Percentiles rank a stretch among this genome's conserved stretches.
Conservation (phyloP, 2,888 invertebrate species). For the Hofmannophila pseudospretella region DNA sequence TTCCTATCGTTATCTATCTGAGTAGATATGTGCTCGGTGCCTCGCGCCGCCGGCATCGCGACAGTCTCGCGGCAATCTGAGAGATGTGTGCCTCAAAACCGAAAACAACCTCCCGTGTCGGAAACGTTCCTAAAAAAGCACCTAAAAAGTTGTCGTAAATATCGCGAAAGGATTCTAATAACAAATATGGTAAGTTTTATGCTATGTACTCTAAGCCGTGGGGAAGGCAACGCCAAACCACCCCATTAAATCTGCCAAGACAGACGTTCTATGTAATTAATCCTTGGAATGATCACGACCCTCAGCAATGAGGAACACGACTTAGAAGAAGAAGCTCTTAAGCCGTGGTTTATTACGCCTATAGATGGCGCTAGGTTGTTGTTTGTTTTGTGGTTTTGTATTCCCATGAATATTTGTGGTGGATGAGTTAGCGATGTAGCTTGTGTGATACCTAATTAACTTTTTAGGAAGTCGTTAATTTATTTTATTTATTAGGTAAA, state of each 20-base stretch:
- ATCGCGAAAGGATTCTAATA: slow-evolving; percentile 18
- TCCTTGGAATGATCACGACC: no score
- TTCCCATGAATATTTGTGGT: slow-evolving; percentile 9
- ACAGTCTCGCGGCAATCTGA: slow-evolving; percentile 40
- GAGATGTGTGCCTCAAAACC: slow-evolving; percentile 34
- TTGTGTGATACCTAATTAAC: no score
- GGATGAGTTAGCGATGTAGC: no score
- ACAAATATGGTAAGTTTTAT: slow-evolving; percentile 44
- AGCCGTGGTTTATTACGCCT: no score
- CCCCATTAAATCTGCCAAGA: no score
- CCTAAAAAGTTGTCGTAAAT: slow-evolving; percentile 23
- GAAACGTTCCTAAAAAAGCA: slow-evolving; percentile 32
- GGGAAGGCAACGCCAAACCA: no score
- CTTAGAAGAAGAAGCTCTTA: no score
- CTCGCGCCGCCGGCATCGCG: slow-evolving; percentile 39
- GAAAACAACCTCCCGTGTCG: slow-evolving; percentile 18
- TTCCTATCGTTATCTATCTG: slow-evolving; percentile 18
- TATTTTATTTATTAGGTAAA: no score
- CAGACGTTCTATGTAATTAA: no score
- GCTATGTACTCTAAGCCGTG: no score
- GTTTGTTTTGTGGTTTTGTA: slow-evolving; percentile 14
- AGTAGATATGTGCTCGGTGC: slow-evolving; percentile 42
- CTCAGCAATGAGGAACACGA: no score
- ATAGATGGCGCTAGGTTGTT: slow-evolving; percentile 6
- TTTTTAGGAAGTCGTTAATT: no score